A percentile compares a stretch with the other conserved stretches of the same genome.
Evolutionary conservation across 2,113 vertebrate species (phyloP).

Genomic region (Quiscalus mexicanus): DNA sequence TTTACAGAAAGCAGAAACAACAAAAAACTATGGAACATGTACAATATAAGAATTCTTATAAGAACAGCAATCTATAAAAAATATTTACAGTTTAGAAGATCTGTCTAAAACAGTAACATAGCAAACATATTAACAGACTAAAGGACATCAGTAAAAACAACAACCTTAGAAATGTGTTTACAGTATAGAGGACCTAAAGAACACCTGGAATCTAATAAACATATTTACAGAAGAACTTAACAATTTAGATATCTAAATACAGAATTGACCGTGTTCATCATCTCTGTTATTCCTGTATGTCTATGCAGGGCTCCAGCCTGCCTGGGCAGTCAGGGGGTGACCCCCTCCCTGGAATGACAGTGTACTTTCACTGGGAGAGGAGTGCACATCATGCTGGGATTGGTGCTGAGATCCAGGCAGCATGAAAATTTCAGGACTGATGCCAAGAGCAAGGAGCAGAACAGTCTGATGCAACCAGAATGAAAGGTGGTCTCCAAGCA

Average conservation of each 20-base stretch:
- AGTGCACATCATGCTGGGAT: neutral
- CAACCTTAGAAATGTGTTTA: neutral
- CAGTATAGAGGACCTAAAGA: neutral
- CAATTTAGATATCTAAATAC: neutral
- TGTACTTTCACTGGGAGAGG: neutral
- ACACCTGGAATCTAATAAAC: neutral
- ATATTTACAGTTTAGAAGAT: neutral
- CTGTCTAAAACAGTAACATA: neutral
- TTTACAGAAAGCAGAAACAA: neutral
- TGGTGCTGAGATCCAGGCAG: neutral
- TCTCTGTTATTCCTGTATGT: neutral
- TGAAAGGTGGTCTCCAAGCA: neutral
- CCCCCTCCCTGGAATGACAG: neutral
- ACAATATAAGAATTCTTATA: neutral
- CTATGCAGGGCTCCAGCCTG: neutral
- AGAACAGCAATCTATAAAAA: neutral
- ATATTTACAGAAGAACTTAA: neutral
- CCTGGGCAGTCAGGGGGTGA: rapidly evolving
- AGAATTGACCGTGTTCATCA: neutral
- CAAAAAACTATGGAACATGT: neutral
- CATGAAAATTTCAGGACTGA: neutral
- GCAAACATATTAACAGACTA: neutral
- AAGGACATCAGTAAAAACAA: neutral
- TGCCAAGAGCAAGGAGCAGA: neutral
- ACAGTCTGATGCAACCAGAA: neutral